Evolutionary conservation across 2,797 vertebrate genomes (phyloP), one percentile per base, ranked within the genome.

Genomic region (Sebastiscus tertius): DNA sequence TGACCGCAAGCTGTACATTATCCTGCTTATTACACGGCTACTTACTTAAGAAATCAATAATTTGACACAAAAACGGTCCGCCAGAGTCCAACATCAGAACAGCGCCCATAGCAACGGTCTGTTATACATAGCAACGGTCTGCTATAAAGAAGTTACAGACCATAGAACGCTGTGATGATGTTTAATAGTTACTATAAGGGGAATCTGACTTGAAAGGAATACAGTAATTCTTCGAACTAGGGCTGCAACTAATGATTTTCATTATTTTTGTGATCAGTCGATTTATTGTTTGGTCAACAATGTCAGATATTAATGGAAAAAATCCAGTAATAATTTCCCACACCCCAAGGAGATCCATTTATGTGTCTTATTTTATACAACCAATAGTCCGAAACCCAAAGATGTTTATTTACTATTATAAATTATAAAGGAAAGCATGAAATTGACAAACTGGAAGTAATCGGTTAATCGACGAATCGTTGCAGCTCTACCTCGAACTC

Each of bases 171-270:
- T 0, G 16, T 46, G 42, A 46, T 46, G 24, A 24, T 24, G 24
- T 71, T 68, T 46, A 60, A 60, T 20, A 46, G 61, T 62, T 59
- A 72, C 52, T 22, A 2, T 20, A 63, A 64, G 46, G 49, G 59
- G 61, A 78, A 59, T 68, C 31, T 70, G 54, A 78, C 33, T 18
- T 34, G 46, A 63, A 72, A 75, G 66, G 8, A 73, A 39, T 26
- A n/a, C 18, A 29, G 14, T 69, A 39, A 14, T n/a, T 79, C 22
- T 6, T 59, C 2, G 5, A 58, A 67, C 33, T 31, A n/a, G 29
- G 29, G 49, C 65, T 62, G 39, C n/a, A 68, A 24, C 36, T 52
- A 7, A 27, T 31, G 11, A 52, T 55, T 26, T 68, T 54, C 5
- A 26, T 55, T 20, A n/a, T 77, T 61, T 31, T 33, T 18, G 13